phyloP scores from a whole-genome alignment of 2,888 invertebrate genomes.

The Diplazon laetatorius region DNA sequence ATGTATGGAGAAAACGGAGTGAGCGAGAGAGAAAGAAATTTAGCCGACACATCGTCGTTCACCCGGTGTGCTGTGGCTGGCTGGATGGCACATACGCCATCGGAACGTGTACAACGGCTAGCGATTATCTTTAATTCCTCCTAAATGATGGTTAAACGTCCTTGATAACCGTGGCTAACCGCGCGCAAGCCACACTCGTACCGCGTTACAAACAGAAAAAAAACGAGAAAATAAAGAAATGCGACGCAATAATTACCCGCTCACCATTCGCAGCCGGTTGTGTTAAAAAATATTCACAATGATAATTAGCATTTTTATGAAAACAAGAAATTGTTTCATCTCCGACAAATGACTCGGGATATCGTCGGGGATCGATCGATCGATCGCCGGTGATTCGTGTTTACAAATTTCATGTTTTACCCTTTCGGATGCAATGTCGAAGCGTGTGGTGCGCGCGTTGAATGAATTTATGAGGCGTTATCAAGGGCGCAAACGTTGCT shows the following conservation, averaged over 20 bases:
- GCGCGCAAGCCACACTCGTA: slow-evolving; percentile 36
- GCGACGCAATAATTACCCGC: slow-evolving; percentile 35
- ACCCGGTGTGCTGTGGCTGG: slow-evolving; percentile 52
- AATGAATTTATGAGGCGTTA: slow-evolving; percentile 6
- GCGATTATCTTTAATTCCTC: slow-evolving; percentile 75
- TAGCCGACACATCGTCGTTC: slow-evolving; percentile 51
- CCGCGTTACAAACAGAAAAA: background rate
- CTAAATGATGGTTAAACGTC: slow-evolving; percentile 76
- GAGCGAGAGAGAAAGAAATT: background rate
- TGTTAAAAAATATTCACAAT: background rate
- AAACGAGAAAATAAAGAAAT: slow-evolving; percentile 14
- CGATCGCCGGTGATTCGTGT: too few species aligned
- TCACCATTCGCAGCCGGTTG: background rate
- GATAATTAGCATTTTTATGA: background rate
- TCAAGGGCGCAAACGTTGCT: slow-evolving; percentile 63
- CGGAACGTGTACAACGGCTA: slow-evolving; percentile 65
- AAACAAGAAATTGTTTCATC: too few species aligned
- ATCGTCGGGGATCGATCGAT: too few species aligned
- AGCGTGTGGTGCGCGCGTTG: background rate
- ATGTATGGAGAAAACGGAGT: too few species aligned
- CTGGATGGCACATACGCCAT: slow-evolving; percentile 11
- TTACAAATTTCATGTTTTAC: too few species aligned
- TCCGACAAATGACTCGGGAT: too few species aligned
- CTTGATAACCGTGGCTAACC: slow-evolving; percentile 69
- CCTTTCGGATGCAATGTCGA: too few species aligned